Evolutionary conservation across 2,113 vertebrate species (phyloP).

Genomic region (Perca fluviatilis): DNA sequence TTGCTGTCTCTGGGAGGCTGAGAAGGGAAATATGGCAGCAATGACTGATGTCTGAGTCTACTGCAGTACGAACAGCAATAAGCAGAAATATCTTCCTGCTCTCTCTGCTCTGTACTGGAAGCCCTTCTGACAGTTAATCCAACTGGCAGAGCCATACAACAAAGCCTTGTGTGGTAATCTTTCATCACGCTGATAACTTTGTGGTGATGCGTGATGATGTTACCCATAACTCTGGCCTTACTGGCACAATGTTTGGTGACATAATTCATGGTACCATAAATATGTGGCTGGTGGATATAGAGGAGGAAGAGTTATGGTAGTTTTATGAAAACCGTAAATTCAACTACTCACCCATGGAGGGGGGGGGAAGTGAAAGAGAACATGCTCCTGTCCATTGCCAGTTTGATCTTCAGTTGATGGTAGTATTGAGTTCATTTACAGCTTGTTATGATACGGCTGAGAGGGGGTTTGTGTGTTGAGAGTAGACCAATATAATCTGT

Average conservation of each 20-base stretch:
- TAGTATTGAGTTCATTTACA: slow-evolving; percentile 73
- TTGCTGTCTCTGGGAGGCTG: slow-evolving; percentile 31
- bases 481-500: slow-evolving; percentile 79
- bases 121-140: slow-evolving; percentile 61
- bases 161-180: slow-evolving; percentile 50
- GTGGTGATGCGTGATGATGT: slow-evolving; percentile 70
- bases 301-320: slow-evolving; percentile 65
- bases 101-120: slow-evolving; percentile 7
- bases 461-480: slow-evolving; percentile 58
- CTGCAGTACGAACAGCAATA: slow-evolving; percentile 37
- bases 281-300: slow-evolving; percentile 55
- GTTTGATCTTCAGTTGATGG: slow-evolving; percentile 58
- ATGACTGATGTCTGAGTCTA: slow-evolving; percentile 57
- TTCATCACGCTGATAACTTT: slow-evolving; percentile 77
- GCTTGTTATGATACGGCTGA: slow-evolving; percentile 68
- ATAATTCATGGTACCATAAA: slow-evolving; percentile 81
- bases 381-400: slow-evolving; percentile 28
- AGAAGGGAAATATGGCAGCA: slow-evolving; percentile 27
- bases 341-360: slow-evolving; percentile 25
- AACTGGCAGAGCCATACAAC: slow-evolving; percentile 36
- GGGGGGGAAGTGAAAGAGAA: neutral
- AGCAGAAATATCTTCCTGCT: slow-evolving; percentile 23
- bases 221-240: slow-evolving; percentile 73
- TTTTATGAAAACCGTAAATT: slow-evolving; percentile 84
- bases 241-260: slow-evolving; percentile 74